Percentiles rank a stretch among this genome's conserved stretches.
Conservation (phyloP, 2,113 vertebrate genomes). For the Lota lota region DNA sequence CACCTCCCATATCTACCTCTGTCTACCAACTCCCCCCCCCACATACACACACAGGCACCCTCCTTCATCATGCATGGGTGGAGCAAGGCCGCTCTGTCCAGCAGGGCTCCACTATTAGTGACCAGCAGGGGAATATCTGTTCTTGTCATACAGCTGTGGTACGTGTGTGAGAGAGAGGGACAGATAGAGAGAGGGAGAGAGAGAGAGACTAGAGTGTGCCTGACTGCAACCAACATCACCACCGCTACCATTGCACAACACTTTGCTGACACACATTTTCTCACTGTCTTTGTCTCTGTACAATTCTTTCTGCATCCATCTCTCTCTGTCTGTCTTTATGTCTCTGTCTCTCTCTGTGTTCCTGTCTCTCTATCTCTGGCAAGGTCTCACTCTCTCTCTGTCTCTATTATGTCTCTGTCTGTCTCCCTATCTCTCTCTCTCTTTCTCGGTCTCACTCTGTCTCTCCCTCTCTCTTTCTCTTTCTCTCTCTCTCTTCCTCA, state of each 20-base stretch:
- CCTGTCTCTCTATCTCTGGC: too few relatives aligned
- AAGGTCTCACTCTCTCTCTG: too few relatives aligned
- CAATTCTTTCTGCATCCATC: slow-evolving; percentile 14
- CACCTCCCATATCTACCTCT: slow-evolving; percentile 1
- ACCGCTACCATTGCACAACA: too few relatives aligned
- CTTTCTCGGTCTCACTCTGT: too few relatives aligned
- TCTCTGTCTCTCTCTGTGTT: too few relatives aligned
- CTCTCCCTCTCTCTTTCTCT: slow-evolving; percentile 21
- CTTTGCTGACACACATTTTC: background rate
- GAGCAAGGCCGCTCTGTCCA: slow-evolving; percentile 44
- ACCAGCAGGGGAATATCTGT: slow-evolving; percentile 51
- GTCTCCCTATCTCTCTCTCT: too few relatives aligned
- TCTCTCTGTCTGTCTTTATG: slow-evolving; percentile 19
- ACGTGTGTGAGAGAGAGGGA: slow-evolving; percentile 2
- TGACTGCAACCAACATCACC: too few relatives aligned
- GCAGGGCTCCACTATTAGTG: slow-evolving; percentile 47
- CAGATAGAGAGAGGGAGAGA: too few relatives aligned
- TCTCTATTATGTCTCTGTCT: too few relatives aligned
- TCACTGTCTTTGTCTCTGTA: slow-evolving; percentile 19
- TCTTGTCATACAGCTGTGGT: slow-evolving; percentile 43
- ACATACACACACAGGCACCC: background rate
- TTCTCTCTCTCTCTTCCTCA: slow-evolving; percentile 28
- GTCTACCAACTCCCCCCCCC: background rate
- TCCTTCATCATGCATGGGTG: slow-evolving; percentile 25
- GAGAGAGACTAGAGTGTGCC: too few relatives aligned